phyloP scores from a whole-genome alignment of 2,113 vertebrate genomes.

The Mixornis gularis region DNA sequence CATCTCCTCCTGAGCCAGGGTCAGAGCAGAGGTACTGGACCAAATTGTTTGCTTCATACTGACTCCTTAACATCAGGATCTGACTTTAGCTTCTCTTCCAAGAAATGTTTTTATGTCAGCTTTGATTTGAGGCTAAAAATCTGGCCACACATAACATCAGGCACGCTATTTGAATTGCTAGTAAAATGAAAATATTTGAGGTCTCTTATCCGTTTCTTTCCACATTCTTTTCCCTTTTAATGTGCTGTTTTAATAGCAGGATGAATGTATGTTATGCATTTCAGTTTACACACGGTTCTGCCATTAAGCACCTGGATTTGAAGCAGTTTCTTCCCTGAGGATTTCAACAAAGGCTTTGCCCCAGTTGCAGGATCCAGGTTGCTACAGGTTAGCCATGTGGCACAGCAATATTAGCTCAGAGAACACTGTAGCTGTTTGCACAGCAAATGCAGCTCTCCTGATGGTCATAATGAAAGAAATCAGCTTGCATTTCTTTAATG shows the following conservation, averaged over 20 bases:
- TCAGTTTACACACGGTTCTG: conserved; percentile 56
- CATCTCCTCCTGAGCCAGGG: background rate
- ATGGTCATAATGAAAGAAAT: conserved; percentile 64
- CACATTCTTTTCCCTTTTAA: background rate
- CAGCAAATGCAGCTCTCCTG: conserved; percentile 57
- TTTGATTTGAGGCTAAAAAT: conserved; percentile 23
- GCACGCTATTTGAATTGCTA: background rate
- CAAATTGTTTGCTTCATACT: background rate
- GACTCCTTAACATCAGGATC: background rate
- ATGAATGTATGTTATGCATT: conserved; percentile 44
- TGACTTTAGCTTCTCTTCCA: background rate
- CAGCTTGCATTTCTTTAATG: conserved; percentile 69
- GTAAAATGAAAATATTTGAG: conserved; percentile 29
- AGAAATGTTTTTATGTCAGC: background rate
- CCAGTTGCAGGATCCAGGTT: conserved; percentile 57
- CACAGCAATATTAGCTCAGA: conserved; percentile 67
- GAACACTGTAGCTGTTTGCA: conserved; percentile 37
- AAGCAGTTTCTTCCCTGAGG: conserved; percentile 61
- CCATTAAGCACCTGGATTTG: conserved; percentile 66
- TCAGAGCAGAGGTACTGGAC: background rate
- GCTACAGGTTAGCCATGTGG: conserved; percentile 28
- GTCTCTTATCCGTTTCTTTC: conserved; percentile 4
- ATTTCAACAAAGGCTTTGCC: conserved; percentile 61
- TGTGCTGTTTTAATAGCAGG: conserved; percentile 39
- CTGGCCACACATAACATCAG: background rate